Evolutionary conservation across 2,113 vertebrate genomes (phyloP).

Genomic region (Chrysochloris asiatica): DNA sequence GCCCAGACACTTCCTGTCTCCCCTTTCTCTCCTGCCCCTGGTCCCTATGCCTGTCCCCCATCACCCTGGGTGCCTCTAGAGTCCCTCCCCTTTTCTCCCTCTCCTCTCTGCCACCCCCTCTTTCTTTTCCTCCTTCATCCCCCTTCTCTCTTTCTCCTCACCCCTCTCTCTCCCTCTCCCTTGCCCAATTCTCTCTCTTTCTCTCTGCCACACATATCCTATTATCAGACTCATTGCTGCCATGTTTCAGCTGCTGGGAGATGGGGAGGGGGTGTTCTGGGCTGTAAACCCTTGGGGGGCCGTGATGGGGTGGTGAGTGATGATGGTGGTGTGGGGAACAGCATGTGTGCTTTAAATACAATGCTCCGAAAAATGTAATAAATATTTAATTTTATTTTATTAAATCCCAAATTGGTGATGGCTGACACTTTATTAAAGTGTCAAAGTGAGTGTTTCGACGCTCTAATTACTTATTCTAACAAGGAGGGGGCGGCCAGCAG

Average conservation of each 20-base stretch:
- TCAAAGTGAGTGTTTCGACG: slow-evolving; percentile 87
- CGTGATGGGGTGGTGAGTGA: background rate
- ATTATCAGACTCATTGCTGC: background rate
- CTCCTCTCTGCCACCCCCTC: no score
- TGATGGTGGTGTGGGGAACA: slow-evolving; percentile 21
- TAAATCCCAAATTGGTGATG: slow-evolving; percentile 86
- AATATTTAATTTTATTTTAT: slow-evolving; percentile 89
- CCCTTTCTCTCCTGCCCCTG: no score
- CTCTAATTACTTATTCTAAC: slow-evolving; percentile 89
- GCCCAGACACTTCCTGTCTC: accelerated
- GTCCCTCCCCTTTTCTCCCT: background rate
- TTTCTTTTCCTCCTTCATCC: no score
- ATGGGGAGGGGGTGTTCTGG: background rate
- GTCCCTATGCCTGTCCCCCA: no score
- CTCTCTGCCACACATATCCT: background rate
- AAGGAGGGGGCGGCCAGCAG: slow-evolving; percentile 83
- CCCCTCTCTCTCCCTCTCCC: background rate
- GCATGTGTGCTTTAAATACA: slow-evolving; percentile 76
- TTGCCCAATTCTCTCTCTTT: background rate
- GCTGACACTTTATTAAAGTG: slow-evolving; percentile 90
- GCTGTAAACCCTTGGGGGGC: slow-evolving; percentile 63
- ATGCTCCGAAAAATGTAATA: slow-evolving; percentile 79
- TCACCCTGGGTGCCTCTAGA: background rate
- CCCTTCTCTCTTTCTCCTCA: no score
- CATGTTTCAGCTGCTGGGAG: accelerated